Evolutionary conservation across 2,888 invertebrate genomes (phyloP).

Genomic region (Tetramorium bicarinatum): DNA sequence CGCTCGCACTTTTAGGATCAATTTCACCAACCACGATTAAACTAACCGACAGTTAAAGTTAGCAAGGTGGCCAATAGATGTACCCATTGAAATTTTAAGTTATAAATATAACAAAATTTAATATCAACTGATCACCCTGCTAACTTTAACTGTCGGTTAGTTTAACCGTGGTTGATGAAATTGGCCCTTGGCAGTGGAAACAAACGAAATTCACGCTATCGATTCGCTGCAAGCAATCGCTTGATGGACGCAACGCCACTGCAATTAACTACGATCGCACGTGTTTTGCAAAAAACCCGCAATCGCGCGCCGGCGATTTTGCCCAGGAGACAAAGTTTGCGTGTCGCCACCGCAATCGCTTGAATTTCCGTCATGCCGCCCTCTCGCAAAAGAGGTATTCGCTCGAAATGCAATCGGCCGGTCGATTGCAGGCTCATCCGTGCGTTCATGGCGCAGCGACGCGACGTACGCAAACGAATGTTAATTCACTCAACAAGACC

Average conservation of each 20-base stretch:
- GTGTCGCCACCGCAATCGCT: constrained; percentile 16
- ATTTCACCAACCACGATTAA: too few relatives aligned
- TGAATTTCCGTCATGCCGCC: not conserved
- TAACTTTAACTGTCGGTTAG: too few relatives aligned
- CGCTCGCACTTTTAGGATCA: not conserved
- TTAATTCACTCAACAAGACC: constrained; percentile 16
- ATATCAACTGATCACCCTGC: too few relatives aligned
- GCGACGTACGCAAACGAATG: constrained; percentile 11
- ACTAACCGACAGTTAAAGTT: too few relatives aligned
- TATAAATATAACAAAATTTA: too few relatives aligned
- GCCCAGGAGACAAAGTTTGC: constrained; percentile 17
- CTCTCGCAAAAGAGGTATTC: too few relatives aligned
- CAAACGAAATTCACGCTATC: not conserved
- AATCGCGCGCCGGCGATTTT: not conserved
- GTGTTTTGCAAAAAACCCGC: constrained; percentile 3
- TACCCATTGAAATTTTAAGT: too few relatives aligned
- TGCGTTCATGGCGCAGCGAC: constrained; percentile 25
- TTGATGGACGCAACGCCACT: not conserved
- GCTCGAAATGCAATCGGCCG: constrained; percentile 33
- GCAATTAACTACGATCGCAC: not conserved
- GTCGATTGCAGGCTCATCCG: constrained; percentile 21
- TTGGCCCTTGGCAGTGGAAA: not conserved
- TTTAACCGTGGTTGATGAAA: too few relatives aligned
- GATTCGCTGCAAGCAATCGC: not conserved
- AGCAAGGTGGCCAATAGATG: too few relatives aligned